phyloP scores from a whole-genome alignment of 1,140 invertebrate genomes.

The Fopius arisanus region DNA sequence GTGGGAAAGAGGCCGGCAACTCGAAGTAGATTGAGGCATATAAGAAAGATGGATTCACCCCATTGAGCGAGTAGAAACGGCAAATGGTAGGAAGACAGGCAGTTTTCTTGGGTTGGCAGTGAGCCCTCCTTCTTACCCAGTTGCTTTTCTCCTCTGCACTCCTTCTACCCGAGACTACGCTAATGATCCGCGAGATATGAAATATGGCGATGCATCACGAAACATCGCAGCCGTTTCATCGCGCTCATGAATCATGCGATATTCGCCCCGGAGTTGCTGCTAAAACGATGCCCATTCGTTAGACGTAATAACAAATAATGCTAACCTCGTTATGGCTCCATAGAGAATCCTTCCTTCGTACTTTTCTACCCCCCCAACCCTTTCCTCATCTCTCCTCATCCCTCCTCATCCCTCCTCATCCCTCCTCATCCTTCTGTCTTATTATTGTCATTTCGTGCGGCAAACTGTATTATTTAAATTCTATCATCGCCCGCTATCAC shows the following conservation, averaged over 20 bases:
- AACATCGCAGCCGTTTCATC: slow-evolving; percentile 13
- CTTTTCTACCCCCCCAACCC: slow-evolving; percentile 14
- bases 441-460: background rate
- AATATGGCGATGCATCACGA: slow-evolving; percentile 18
- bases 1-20: background rate
- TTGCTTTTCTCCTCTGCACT: background rate
- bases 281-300: slow-evolving; percentile 45
- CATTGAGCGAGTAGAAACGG: background rate
- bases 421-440: background rate
- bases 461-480: slow-evolving; percentile 29
- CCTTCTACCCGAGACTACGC: background rate
- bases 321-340: slow-evolving; percentile 29
- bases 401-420: slow-evolving; percentile 15
- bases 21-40: slow-evolving; percentile 7
- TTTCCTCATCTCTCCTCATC: no score
- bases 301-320: slow-evolving; percentile 42
- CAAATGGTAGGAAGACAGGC: background rate
- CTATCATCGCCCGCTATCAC: slow-evolving; percentile 22
- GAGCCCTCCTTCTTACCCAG: background rate
- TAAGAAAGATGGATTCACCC: slow-evolving; percentile 13
- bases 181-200: slow-evolving; percentile 18
- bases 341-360: slow-evolving; percentile 25
- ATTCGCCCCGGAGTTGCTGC: slow-evolving; percentile 13
- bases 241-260: slow-evolving; percentile 18
- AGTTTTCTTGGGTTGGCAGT: slow-evolving; percentile 10